Conservation (phyloP, 1,140 invertebrate genomes). For the Melipona quadrifasciata region DNA sequence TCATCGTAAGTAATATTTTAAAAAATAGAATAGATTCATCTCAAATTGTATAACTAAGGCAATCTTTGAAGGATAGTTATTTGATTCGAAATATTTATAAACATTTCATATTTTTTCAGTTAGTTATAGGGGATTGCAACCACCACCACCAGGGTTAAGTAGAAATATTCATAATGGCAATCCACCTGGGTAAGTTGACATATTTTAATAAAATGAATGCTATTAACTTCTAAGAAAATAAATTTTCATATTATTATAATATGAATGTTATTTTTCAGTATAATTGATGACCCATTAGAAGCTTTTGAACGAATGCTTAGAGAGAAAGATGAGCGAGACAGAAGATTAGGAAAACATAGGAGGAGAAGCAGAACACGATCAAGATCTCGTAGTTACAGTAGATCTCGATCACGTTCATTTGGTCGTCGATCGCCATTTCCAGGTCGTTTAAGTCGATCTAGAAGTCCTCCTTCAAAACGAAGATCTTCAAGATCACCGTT, state of each 20-base stretch:
- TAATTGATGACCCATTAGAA: constrained; percentile 91
- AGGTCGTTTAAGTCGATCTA: constrained; percentile 76
- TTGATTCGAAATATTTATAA: neutral
- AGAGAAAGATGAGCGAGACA: constrained; percentile 90
- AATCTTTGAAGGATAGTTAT: neutral
- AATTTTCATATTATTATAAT: neutral
- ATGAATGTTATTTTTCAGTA: constrained; percentile 77
- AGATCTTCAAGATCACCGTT: constrained; percentile 75
- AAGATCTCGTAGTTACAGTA: constrained; percentile 82
- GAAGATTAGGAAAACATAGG: constrained; percentile 85
- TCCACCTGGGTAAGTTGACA: constrained; percentile 75
- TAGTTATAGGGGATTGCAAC: constrained; percentile 78
- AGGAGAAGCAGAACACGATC: constrained; percentile 80
- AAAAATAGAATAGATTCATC: neutral
- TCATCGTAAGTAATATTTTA: constrained; percentile 71
- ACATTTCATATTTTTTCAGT: constrained; percentile 66
- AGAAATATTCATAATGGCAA: constrained; percentile 79
- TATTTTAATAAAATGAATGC: neutral
- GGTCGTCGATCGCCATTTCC: constrained; percentile 75
- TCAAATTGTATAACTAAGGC: neutral
- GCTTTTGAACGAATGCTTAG: constrained; percentile 92
- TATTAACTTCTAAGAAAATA: neutral
- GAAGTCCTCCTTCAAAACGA: constrained; percentile 76
- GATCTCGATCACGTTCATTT: constrained; percentile 80
- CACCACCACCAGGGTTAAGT: constrained; percentile 77